Evolutionary conservation across 1,140 invertebrate genomes (phyloP), one percentile per base, ranked within the genome.

Genomic region (Wasmannia auropunctata): DNA sequence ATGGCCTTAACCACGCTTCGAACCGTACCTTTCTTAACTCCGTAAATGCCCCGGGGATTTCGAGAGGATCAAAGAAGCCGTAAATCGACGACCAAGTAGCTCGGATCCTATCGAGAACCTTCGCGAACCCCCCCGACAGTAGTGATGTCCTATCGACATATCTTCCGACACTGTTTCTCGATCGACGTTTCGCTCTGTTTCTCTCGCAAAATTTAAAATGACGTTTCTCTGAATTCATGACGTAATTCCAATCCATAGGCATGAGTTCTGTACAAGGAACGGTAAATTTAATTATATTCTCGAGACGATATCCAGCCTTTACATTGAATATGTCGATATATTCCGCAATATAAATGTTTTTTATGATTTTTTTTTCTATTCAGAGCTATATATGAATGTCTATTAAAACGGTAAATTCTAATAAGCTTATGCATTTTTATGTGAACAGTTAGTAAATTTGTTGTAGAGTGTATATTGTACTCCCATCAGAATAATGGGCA

Each of bases 21-120:
- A 22, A 77, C 19, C 40, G 40, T 63, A 49, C 28, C 25, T 79
- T 79, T 65, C 62, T 80, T 69, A 80, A 69, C 77, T 80, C 77
- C 34, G 63, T 69, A 58, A 58, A 80, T 80, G 77, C 63, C 77
- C 63, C 22, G 16, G 63, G 77, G 77, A 80, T 80, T 69, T 80
- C 46, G 6, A 54, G 46, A 80, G 77, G 77, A 80, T 80, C 77
- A 80, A 80, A 80, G 63, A 37, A 67, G 76, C 43, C 22, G 22
- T 80, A 80, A 80, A 80, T 80, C 77, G 77, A 80, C 34, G 49
- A 43, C 62, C 77, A 69, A 69, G 62, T 63, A 69, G 46, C 22
- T 80, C 34, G 77, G 69, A 80, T 80, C 46, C 77, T 69, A 40
- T 54, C 46, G 63, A 69, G 62, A 40, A 69, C 22, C 63, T 54